Conservation (phyloP, 2,797 vertebrate species). For the Trichosurus vulpecula region DNA sequence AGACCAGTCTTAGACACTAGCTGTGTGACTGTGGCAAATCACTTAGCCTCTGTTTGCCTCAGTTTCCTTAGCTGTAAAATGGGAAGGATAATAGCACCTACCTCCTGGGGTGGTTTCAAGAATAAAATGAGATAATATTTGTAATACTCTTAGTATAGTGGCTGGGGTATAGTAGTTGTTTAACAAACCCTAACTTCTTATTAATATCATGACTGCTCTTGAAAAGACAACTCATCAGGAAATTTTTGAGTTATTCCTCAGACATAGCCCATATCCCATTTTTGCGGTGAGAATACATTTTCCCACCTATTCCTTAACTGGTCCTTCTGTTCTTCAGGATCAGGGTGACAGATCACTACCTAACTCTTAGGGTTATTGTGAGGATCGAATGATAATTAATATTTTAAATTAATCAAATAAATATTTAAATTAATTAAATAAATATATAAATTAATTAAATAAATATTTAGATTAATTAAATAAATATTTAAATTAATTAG, state of each 20-base stretch:
- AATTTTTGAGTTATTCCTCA: neutral
- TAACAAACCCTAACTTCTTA: neutral
- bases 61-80: too few species aligned
- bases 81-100: too few species aligned
- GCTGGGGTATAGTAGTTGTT: neutral
- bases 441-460: too few species aligned
- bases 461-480: too few species aligned
- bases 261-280: neutral
- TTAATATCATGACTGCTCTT: neutral
- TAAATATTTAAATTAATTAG: too few species aligned
- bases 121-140: neutral
- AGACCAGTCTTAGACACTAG: neutral
- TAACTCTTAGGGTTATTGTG: neutral
- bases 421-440: too few species aligned
- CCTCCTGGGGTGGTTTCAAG: too few species aligned
- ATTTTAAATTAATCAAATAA: too few species aligned
- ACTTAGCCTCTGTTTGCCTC: neutral
- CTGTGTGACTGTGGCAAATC: neutral
- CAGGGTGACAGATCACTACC: neutral
- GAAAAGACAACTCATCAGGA: neutral
- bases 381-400: neutral
- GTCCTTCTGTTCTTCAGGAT: neutral
- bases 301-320: neutral
- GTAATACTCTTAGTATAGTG: neutral
- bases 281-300: neutral